Evolutionary conservation across 2,797 vertebrate genomes (phyloP).

Genomic region (Protonibea diacanthus): DNA sequence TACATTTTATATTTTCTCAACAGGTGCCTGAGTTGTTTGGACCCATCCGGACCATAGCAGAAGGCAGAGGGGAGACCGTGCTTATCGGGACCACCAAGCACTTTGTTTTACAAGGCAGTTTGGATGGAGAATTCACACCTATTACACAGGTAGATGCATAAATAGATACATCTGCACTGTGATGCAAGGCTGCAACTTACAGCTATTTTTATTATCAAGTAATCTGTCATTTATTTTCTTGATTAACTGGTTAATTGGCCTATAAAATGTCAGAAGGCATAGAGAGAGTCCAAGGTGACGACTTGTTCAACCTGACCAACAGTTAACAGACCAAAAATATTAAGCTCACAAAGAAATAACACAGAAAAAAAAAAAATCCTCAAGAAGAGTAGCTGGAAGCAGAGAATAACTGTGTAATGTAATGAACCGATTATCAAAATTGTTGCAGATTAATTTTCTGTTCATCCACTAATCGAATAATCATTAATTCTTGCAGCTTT

Average conservation of each 20-base stretch:
- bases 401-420: neutral
- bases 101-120: slow-evolving; percentile 92
- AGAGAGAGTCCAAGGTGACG: neutral
- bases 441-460: neutral
- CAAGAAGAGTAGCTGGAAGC: neutral
- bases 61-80: slow-evolving; percentile 92
- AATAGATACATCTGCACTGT: neutral
- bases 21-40: slow-evolving; percentile 97
- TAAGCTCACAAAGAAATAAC: neutral
- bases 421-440: neutral
- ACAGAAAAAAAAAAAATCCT: neutral
- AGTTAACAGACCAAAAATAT: neutral
- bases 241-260: neutral
- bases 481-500: neutral
- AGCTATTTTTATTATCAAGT: neutral
- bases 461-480: neutral
- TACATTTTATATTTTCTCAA: slow-evolving; percentile 38
- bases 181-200: too few relatives aligned
- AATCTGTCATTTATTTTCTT: neutral
- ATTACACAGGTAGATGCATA: slow-evolving; percentile 92
- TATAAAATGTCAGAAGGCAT: neutral
- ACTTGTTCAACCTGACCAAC: neutral
- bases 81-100: slow-evolving; percentile 97
- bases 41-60: slow-evolving; percentile 95
- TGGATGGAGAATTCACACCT: slow-evolving; percentile 91